Percentiles rank a stretch among this genome's conserved stretches.
Conservation (phyloP, 2,888 invertebrate species). For the Tuberolachnus salignus region DNA sequence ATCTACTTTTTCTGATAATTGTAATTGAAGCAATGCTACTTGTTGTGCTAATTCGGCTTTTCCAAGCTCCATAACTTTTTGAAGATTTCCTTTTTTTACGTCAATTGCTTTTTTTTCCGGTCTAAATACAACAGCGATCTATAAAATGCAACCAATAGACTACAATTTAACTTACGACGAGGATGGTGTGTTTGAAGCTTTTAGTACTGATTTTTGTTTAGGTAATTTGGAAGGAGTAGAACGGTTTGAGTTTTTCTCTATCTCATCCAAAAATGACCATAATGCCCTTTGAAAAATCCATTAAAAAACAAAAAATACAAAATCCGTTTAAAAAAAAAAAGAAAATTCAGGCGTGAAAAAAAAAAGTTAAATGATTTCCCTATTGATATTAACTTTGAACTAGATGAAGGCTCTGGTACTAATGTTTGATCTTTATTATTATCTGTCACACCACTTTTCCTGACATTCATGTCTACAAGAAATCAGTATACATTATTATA, state of each 20-base stretch:
- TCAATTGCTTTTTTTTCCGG: constrained; percentile 64
- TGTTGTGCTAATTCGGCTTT: constrained; percentile 69
- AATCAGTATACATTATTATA: constrained; percentile 38
- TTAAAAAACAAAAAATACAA: constrained; percentile 48
- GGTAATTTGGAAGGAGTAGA: constrained; percentile 25
- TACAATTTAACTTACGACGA: constrained; percentile 30
- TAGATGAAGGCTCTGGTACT: constrained; percentile 55
- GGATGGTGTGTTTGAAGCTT: not conserved
- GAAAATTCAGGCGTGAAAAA: not conserved
- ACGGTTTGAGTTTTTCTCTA: constrained; percentile 65
- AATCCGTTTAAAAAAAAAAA: not conserved
- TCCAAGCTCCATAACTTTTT: constrained; percentile 61
- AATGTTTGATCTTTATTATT: constrained; percentile 49
- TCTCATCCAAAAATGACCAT: constrained; percentile 71
- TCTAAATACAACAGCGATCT: not conserved
- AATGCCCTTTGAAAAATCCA: constrained; percentile 67
- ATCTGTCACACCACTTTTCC: constrained; percentile 51
- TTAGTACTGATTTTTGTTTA: constrained; percentile 5
- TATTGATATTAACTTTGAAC: constrained; percentile 54
- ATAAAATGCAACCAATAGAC: not conserved
- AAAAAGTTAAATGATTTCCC: constrained; percentile 31
- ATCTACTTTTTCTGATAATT: constrained; percentile 69
- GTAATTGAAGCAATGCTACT: constrained; percentile 69
- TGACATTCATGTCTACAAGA: constrained; percentile 55
- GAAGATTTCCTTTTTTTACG: constrained; percentile 64